These are phyloP conservation scores for Protobothrops mucrosquamatus DNA, from an alignment of 2,113 vertebrate species.

Conservation along the genomic window DNA sequence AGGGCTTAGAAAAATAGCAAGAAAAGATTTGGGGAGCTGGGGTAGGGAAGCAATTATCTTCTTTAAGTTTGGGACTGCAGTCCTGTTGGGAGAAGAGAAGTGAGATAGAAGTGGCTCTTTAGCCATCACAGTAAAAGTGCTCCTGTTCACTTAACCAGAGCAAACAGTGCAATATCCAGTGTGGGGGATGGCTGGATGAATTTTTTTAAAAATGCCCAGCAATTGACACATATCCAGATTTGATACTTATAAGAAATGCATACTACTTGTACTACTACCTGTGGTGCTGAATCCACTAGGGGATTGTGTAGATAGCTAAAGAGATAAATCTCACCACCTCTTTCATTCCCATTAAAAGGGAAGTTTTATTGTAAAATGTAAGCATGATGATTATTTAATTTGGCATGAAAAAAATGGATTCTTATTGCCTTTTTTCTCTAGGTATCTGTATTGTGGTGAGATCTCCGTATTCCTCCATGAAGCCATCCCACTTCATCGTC, in stretches of 20 bases:
- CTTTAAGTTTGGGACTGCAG: neutral
- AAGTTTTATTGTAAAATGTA: neutral
- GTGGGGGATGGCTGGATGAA: neutral
- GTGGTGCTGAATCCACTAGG: neutral
- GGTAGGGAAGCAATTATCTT: neutral
- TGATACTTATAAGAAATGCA: neutral
- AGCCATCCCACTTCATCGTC: slow-evolving; percentile 83
- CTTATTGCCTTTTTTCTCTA: slow-evolving; percentile 44
- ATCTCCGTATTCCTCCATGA: slow-evolving; percentile 83
- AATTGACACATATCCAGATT: neutral
- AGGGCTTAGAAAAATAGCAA: neutral
- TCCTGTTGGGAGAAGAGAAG: neutral
- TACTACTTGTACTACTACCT: neutral
- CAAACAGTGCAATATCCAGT: neutral
- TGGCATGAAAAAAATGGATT: neutral
- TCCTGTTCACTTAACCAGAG: neutral
- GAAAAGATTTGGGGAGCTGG: neutral
- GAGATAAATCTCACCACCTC: neutral
- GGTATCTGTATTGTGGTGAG: slow-evolving; percentile 94
- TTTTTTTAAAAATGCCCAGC: neutral
- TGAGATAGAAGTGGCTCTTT: neutral
- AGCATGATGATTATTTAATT: neutral
- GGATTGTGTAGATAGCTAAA: neutral
- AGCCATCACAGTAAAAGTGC: neutral
- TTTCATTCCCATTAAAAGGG: neutral